Percentiles rank a stretch among this genome's conserved stretches.
phyloP scores from a whole-genome alignment of 2,888 invertebrate species.

The Himalopsyche tibetana region DNA sequence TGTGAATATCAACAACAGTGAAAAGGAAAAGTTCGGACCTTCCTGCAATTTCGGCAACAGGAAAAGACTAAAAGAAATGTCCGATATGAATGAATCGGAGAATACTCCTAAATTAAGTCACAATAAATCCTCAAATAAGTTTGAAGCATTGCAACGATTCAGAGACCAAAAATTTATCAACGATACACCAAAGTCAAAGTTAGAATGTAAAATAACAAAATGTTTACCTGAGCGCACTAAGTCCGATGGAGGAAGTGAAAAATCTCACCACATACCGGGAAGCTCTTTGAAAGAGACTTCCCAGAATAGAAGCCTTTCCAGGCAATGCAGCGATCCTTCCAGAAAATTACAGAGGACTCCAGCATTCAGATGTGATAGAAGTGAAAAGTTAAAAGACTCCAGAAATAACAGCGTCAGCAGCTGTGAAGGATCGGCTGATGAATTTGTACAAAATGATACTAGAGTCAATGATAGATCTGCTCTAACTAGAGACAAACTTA shows the following conservation, averaged over 20 bases:
- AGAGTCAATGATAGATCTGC: constrained; percentile 70
- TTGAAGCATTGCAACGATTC: constrained; percentile 47
- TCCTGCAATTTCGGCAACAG: constrained; percentile 64
- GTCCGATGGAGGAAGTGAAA: constrained; percentile 46
- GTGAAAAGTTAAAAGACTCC: constrained; percentile 70
- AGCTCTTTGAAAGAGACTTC: constrained; percentile 41
- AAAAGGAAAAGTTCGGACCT: constrained; percentile 59
- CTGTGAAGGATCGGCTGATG: constrained; percentile 63
- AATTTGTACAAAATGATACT: constrained; percentile 66
- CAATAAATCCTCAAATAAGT: constrained; percentile 46
- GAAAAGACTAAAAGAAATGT: constrained; percentile 62
- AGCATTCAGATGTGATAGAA: constrained; percentile 78
- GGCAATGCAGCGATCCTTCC: constrained; percentile 76
- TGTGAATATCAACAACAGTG: constrained; percentile 45
- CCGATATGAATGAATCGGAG: constrained; percentile 48
- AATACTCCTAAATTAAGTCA: not conserved
- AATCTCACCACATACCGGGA: constrained; percentile 10
- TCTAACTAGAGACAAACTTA: constrained; percentile 72
- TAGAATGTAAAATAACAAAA: constrained; percentile 66
- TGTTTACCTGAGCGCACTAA: constrained; percentile 69
- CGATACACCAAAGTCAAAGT: not conserved
- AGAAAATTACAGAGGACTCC: constrained; percentile 79
- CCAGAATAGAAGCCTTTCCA: constrained; percentile 67
- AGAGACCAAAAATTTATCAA: constrained; percentile 53
- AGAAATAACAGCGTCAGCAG: constrained; percentile 69